Percentiles rank a stretch among this genome's conserved stretches.
These are phyloP conservation scores for Nephrotoma guestfalica DNA, from an alignment of 2,888 invertebrate species.

Conservation along the genomic window DNA sequence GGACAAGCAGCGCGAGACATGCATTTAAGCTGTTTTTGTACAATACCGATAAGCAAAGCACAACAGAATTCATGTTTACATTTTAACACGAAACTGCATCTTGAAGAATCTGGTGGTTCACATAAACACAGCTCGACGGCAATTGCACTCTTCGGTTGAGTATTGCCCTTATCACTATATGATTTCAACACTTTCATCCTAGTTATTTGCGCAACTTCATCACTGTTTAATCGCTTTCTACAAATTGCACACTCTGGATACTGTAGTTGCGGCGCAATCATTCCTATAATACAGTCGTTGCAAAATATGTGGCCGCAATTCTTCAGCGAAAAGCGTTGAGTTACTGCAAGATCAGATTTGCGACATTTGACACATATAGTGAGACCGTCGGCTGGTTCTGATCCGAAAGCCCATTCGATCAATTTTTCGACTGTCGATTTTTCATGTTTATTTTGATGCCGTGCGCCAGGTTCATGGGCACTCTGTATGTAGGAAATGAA, in stretches of 20 bases:
- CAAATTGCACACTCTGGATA: neutral
- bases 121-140: neutral
- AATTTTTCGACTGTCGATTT: neutral
- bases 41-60: neutral
- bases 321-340: neutral
- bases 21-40: neutral
- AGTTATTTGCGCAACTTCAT: neutral
- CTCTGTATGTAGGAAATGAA: neutral
- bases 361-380: neutral
- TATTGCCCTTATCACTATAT: neutral
- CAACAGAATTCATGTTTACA: neutral
- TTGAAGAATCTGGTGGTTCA: neutral
- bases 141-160: neutral
- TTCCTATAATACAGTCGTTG: neutral
- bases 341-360: neutral
- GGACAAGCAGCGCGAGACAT: neutral
- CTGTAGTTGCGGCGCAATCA: neutral
- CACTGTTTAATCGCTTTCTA: neutral
- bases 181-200: neutral
- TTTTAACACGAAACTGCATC: neutral
- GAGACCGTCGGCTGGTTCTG: no score
- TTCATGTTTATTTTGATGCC: neutral
- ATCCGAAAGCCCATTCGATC: no score
- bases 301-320: neutral
- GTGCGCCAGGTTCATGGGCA: no score